Evolutionary conservation across 2,113 vertebrate genomes (phyloP), one percentile per base, ranked within the genome.

Genomic region (Aythya baeri): DNA sequence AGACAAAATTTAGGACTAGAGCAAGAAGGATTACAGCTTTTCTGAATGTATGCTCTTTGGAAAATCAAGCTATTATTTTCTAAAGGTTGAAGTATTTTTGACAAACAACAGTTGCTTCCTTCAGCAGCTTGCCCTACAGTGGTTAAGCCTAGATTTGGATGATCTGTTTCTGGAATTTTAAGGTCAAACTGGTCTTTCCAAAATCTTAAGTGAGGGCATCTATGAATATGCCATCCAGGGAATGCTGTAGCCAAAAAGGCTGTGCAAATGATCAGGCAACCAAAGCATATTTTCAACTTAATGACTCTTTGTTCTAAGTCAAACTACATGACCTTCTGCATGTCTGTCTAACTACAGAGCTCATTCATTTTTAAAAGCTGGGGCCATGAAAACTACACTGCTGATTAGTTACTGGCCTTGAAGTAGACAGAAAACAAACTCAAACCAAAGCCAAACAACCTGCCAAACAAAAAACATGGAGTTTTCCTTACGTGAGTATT

Each of bases 161-260:
- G 61, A 87, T 91, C 93, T 78, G 41, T 91, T 94, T 94, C 92
- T 95, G 80, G 83, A 89, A 88, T 46, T 81, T 87, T 92, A 93
- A 97, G 95, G 96, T 96, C 95, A 97, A 97, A 94, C 80, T 89
- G 93, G 59, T 97, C 92, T 95, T 98, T 97, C 95, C 90, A 97
- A 97, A 96, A 96, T 95, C 91, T 94, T 59, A 89, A 96, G 85
- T 91, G 94, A 97, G 97, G 84, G 81, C 97, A 83, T 74, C 96
- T 88, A 86, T 95, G 97, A 98, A 96, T 93, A 95, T 92, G 93
- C 73, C 93, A 96, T 89, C 94, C 94, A 97, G 97, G 95, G 92
- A 97, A 96, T 96, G 83, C 85, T 97, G 88, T 96, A 93, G 92
- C 91, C 97, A 95, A 97, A 95, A 73, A 92, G 57, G 65, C 88